phyloP scores from a whole-genome alignment of 2,888 invertebrate genomes.

The Drosophila heteroneura region DNA sequence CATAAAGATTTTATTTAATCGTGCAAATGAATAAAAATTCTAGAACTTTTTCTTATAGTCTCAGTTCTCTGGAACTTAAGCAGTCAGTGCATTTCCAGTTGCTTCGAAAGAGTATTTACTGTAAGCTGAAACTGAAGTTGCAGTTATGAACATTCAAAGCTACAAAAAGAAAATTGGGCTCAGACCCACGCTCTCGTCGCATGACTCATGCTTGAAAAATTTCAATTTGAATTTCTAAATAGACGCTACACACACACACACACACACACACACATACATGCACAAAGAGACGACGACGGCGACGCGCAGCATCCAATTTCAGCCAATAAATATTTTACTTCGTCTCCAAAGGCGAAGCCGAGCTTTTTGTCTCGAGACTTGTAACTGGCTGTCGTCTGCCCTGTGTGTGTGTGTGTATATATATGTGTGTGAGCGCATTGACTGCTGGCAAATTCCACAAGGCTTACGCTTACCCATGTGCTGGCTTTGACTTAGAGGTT shows the following conservation, averaged over 20 bases:
- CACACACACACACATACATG: conserved; percentile 24
- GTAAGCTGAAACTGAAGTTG: conserved; percentile 17
- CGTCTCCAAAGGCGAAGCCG: conserved; percentile 59
- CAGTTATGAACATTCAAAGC: conserved; percentile 7
- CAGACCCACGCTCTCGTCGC: conserved; percentile 55
- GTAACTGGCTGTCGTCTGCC: conserved; percentile 45
- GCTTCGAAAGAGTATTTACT: conserved; percentile 2
- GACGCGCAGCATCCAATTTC: conserved; percentile 76
- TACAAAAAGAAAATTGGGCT: conserved; percentile 36
- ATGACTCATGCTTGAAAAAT: conserved; percentile 73
- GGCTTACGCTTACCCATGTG: conserved; percentile 70
- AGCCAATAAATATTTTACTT: conserved; percentile 74
- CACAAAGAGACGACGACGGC: conserved; percentile 31
- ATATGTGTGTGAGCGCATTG: conserved; percentile 51
- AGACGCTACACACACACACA: conserved; percentile 61
- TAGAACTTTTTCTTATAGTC: too few relatives aligned
- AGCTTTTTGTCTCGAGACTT: conserved; percentile 62
- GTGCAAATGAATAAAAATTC: background rate
- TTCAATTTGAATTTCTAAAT: conserved; percentile 78
- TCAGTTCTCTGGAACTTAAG: background rate
- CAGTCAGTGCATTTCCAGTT: background rate
- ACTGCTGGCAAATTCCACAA: conserved; percentile 66
- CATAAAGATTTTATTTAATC: background rate
- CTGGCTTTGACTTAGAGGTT: conserved; percentile 55
- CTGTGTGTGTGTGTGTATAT: conserved; percentile 19